Conservation (phyloP, 53 echinoderm and acorn worm genomes). For the Astropecten irregularis region DNA sequence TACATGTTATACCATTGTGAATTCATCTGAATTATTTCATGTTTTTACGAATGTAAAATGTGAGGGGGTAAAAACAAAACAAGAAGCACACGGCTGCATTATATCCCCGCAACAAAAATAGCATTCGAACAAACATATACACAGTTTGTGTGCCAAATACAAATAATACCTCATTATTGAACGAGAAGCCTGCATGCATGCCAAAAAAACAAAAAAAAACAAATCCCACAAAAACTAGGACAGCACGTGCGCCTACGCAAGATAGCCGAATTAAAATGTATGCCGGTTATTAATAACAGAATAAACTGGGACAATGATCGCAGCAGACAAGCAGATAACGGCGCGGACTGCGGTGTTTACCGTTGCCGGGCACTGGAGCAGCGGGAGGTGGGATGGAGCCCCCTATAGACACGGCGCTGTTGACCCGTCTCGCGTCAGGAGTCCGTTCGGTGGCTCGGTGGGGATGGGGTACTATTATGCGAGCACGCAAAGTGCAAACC, state of each 20-base stretch:
- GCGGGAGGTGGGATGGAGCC: background rate
- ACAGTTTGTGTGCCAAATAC: too few relatives aligned
- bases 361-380: constrained; percentile 32
- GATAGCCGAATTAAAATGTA: constrained; percentile 52
- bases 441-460: constrained; percentile 28
- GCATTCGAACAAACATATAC: too few relatives aligned
- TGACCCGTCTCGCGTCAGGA: constrained; percentile 17
- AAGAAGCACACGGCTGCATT: too few relatives aligned
- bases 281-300: constrained; percentile 47
- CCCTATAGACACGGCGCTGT: constrained; percentile 24
- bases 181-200: too few relatives aligned
- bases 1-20: too few relatives aligned
- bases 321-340: constrained; percentile 32
- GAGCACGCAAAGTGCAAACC: constrained; percentile 33
- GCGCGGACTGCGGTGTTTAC: constrained; percentile 20
- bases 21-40: too few relatives aligned
- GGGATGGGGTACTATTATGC: background rate
- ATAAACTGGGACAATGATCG: constrained; percentile 39
- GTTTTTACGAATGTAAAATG: too few relatives aligned
- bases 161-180: too few relatives aligned
- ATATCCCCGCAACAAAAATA: too few relatives aligned
- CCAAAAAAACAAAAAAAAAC: too few relatives aligned
- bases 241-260: constrained; percentile 33
- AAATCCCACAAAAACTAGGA: constrained; percentile 33
- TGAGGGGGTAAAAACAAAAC: too few relatives aligned